Conservation (phyloP, 1,140 invertebrate genomes). For the Pomacea maculata region DNA sequence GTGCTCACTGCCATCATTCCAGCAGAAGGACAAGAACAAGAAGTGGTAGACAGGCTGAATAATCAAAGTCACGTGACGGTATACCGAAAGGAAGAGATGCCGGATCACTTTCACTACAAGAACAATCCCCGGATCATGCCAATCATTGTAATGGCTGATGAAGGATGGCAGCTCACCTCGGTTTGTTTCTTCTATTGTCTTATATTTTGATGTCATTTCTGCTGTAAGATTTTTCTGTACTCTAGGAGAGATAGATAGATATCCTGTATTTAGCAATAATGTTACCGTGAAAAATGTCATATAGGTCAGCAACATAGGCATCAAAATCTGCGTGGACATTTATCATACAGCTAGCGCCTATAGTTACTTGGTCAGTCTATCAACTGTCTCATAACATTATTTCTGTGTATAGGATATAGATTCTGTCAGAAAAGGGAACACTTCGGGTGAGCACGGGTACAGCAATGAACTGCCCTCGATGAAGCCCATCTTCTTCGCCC, state of each 20-base stretch:
- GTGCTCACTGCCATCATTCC: slow-evolving; percentile 38
- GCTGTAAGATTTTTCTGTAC: too few relatives aligned
- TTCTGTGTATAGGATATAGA: too few relatives aligned
- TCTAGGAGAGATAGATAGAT: too few relatives aligned
- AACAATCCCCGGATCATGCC: slow-evolving; percentile 54
- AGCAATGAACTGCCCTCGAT: slow-evolving; percentile 71
- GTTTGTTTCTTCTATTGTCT: slow-evolving; percentile 36
- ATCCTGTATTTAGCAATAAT: too few relatives aligned
- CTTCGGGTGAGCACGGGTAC: slow-evolving; percentile 75
- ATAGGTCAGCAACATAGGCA: too few relatives aligned
- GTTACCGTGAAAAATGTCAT: too few relatives aligned
- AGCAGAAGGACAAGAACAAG: slow-evolving; percentile 19
- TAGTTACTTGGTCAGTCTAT: too few relatives aligned
- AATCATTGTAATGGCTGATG: slow-evolving; percentile 54
- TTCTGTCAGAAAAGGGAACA: too few relatives aligned
- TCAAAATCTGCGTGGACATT: too few relatives aligned
- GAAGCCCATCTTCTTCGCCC: slow-evolving; percentile 76
- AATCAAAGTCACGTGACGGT: slow-evolving; percentile 33
- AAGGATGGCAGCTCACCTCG: slow-evolving; percentile 52
- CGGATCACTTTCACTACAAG: slow-evolving; percentile 56
- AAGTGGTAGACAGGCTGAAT: slow-evolving; percentile 16
- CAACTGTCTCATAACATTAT: too few relatives aligned
- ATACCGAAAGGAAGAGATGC: slow-evolving; percentile 59
- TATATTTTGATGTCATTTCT: too few relatives aligned
- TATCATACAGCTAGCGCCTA: too few relatives aligned